phyloP scores from a whole-genome alignment of 64 coral and sea anemone genomes.

The Montipora capricornis region DNA sequence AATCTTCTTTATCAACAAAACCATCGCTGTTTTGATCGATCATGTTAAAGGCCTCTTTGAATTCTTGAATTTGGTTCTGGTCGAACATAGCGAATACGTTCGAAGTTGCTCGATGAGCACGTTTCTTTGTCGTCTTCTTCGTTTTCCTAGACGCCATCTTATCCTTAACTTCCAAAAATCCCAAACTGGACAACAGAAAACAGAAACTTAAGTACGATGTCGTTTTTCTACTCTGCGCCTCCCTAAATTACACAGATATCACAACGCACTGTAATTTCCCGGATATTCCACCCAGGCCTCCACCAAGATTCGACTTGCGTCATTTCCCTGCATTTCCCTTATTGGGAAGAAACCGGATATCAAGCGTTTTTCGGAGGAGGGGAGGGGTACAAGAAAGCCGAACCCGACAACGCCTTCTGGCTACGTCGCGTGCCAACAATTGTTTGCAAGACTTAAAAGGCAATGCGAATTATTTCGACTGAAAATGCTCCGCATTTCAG shows the following conservation, averaged over 20 bases:
- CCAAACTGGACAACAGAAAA: neutral
- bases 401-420: too few relatives aligned
- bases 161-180: neutral
- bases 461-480: too few relatives aligned
- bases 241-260: constrained; percentile 10
- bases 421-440: too few relatives aligned
- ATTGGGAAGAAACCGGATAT: neutral
- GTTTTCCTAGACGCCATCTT: constrained; percentile 75
- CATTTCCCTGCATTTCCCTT: neutral
- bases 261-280: neutral
- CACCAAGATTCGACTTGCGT: neutral
- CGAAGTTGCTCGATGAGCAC: constrained; percentile 70
- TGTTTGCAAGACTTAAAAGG: too few relatives aligned
- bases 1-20: constrained; percentile 80
- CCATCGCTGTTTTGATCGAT: constrained; percentile 81
- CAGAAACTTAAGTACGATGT: neutral
- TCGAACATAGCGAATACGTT: constrained; percentile 86
- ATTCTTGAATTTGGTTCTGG: constrained; percentile 79
- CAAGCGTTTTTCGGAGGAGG: too few relatives aligned
- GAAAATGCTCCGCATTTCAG: too few relatives aligned
- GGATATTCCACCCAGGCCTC: neutral
- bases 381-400: too few relatives aligned
- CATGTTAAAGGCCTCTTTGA: constrained; percentile 82
- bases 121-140: constrained; percentile 76
- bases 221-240: neutral